Percentiles rank a stretch among this genome's conserved stretches.
These are phyloP conservation scores for Lithophane socia DNA, from an alignment of 2,888 invertebrate genomes.

Conservation along the genomic window DNA sequence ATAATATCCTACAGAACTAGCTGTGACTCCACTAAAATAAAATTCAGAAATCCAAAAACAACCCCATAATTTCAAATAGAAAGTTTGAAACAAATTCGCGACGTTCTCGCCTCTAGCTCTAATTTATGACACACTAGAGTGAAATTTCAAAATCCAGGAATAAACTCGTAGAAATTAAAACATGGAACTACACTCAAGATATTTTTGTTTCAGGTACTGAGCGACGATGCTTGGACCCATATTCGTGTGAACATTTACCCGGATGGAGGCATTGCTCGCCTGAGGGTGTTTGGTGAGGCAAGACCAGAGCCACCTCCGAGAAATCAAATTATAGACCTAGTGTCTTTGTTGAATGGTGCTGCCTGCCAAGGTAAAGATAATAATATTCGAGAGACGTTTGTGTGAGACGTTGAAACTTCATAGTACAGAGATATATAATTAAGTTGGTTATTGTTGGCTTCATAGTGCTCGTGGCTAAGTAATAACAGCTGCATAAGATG, in stretches of 20 bases:
- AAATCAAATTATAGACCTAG: conserved; percentile 87
- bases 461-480: background rate
- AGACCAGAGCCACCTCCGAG: conserved; percentile 78
- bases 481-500: background rate
- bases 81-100: conserved; percentile 49
- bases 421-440: background rate
- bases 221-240: conserved; percentile 90
- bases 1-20: background rate
- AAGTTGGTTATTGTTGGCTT: too few relatives aligned
- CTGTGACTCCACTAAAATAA: conserved; percentile 1
- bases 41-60: conserved; percentile 10
- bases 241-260: conserved; percentile 91
- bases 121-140: conserved; percentile 46
- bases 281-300: conserved; percentile 90
- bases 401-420: conserved; percentile 4
- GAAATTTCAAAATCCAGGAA: conserved; percentile 43
- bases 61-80: conserved; percentile 44
- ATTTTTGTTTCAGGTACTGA: conserved; percentile 78
- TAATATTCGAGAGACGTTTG: background rate
- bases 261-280: conserved; percentile 92
- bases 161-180: conserved; percentile 34
- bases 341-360: conserved; percentile 89
- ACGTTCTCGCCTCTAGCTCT: conserved; percentile 28
- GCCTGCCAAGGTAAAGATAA: conserved; percentile 84
- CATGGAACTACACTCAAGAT: conserved; percentile 37